Evolutionary conservation across 2,888 invertebrate genomes (phyloP).

Genomic region (Pantelozetes paolii): DNA sequence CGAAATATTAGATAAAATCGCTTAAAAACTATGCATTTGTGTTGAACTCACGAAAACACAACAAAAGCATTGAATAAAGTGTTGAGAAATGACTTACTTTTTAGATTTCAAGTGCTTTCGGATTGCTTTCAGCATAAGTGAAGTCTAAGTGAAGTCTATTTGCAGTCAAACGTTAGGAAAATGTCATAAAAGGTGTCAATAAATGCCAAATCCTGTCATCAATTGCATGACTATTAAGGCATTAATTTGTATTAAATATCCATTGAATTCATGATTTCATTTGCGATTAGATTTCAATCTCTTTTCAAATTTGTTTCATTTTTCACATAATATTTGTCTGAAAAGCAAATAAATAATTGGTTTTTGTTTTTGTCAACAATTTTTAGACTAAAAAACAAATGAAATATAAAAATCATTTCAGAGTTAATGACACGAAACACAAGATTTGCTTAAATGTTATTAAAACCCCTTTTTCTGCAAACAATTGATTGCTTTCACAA

Average conservation of each 20-base stretch:
- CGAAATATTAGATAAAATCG: no score
- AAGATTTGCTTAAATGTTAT: no score
- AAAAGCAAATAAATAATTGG: background rate
- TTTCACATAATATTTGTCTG: background rate
- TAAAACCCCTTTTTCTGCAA: no score
- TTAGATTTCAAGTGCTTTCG: slow-evolving; percentile 30
- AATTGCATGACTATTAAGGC: slow-evolving; percentile 19
- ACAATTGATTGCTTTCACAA: no score
- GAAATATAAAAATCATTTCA: background rate
- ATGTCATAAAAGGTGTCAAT: background rate
- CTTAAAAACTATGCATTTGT: no score
- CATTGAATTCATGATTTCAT: background rate
- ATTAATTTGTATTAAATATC: background rate
- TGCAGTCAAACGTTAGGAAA: background rate
- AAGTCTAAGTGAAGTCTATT: background rate
- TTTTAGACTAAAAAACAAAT: slow-evolving; percentile 8
- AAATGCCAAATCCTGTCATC: slow-evolving; percentile 9
- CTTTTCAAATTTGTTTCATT: background rate
- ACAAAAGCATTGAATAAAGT: background rate
- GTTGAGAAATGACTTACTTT: slow-evolving; percentile 8
- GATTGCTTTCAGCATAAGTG: slow-evolving; percentile 31
- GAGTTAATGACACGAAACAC: background rate
- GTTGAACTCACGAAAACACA: background rate
- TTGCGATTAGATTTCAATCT: slow-evolving; percentile 1
- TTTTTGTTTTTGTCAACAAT: background rate